A percentile compares a stretch with the other conserved stretches of the same genome.
Conservation (phyloP, 64 coral and sea anemone genomes). For the Porites lutea region DNA sequence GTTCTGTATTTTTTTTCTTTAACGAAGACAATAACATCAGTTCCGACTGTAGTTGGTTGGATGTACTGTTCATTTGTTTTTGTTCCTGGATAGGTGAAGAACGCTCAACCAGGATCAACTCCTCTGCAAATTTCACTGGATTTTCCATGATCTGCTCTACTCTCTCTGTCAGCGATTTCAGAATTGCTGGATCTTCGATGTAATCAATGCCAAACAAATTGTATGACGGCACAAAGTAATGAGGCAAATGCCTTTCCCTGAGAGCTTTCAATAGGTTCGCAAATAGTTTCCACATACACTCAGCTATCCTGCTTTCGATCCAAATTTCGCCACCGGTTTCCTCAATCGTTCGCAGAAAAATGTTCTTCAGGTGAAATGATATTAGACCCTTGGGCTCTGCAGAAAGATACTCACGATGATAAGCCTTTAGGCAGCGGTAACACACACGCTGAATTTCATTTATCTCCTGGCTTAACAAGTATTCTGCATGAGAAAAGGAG, state of each 20-base stretch:
- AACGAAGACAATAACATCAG: not conserved
- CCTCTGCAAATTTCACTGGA: not conserved
- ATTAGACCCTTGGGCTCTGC: conserved; percentile 51
- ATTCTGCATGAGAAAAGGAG: conserved; percentile 64
- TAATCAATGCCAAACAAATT: conserved; percentile 42
- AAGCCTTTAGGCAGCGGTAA: conserved; percentile 45
- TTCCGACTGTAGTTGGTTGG: not conserved
- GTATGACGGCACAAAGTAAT: conserved; percentile 44
- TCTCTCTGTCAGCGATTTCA: conserved; percentile 7
- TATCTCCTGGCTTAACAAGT: conserved; percentile 55
- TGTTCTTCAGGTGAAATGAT: conserved; percentile 64
- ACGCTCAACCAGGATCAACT: not conserved
- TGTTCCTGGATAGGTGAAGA: no score
- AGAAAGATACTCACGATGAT: conserved; percentile 52
- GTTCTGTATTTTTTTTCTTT: not conserved
- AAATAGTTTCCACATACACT: conserved; percentile 8
- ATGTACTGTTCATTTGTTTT: no score
- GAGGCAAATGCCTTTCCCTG: conserved; percentile 32
- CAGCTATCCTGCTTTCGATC: conserved; percentile 29
- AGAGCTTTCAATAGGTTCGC: not conserved
- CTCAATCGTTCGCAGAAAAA: conserved; percentile 57
- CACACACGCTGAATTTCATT: conserved; percentile 30
- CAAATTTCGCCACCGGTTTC: conserved; percentile 55
- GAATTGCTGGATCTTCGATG: conserved; percentile 12
- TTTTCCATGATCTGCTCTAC: conserved; percentile 51